Evolutionary conservation across 2,113 vertebrate species (phyloP), one percentile per base, ranked within the genome.

Genomic region (Scomber colias): DNA sequence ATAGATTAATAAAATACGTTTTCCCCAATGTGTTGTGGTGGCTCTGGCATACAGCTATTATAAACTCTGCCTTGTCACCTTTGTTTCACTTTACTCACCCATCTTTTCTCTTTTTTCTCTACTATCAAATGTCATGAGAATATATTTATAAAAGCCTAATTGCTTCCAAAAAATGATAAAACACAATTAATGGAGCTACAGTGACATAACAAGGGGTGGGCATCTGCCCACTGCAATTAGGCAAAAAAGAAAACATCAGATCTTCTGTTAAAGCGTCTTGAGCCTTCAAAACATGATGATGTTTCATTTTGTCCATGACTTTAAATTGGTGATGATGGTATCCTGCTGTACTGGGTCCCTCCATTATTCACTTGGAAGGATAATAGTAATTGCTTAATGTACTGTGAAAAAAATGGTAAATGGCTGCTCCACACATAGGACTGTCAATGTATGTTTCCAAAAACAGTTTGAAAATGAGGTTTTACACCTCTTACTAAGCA

Each of bases 361-460:
- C 67, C 69, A 80, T 88, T 84, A 88, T 71, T 77, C 70, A 87
- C 82, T 85, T 70, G 75, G 81, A 85, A 74, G 85, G 81, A 87
- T 82, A 83, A 85, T 69, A 72, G 60, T 73, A 86, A 84, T 79
- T 87, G 84, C 64, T 81, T 88, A 87, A 87, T 86, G 82, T 75
- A 77, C 67, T 81, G 85, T 85, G 69, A 83, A 87, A 79, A 73
- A 79, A 85, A 76, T 19, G 60, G 61, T 71, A 79, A 90, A 82
- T 83, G 80, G 59, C 73, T 76, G 61, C 60, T 75, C 50, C 59
- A 70, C 71, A 51, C 49, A 61, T 48, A 24, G 16, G 44, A 73
- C 65, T 64, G 71, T 27, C 24, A 77, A 83, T 44, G 46, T 57
- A 68, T 65, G 50, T 46, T 16, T 67, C 70, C 59, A 57, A 71